These are phyloP conservation scores for Tolypeutes matacus DNA, from an alignment of 2,797 vertebrate species.

Conservation along the genomic window DNA sequence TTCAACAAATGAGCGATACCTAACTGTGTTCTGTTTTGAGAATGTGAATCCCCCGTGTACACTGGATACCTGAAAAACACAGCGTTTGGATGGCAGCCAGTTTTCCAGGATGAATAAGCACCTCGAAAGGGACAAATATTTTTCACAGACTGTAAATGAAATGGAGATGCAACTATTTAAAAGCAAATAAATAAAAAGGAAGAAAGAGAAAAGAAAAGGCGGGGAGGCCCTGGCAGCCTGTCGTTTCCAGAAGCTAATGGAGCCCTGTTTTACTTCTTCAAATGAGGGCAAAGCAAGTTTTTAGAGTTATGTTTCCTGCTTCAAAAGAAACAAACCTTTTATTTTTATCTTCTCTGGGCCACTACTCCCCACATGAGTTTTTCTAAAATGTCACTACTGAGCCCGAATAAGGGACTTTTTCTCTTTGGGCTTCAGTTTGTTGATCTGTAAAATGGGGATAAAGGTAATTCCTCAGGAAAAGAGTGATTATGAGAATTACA, in stretches of 20 bases:
- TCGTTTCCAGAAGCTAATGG: not conserved
- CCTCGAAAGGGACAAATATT: slow-evolving; percentile 83
- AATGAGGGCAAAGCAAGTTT: slow-evolving; percentile 49
- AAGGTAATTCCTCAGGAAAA: not conserved
- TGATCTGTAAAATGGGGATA: not conserved
- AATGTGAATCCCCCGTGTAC: slow-evolving; percentile 76
- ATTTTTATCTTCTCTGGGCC: not conserved
- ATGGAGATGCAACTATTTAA: slow-evolving; percentile 76
- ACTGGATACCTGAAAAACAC: slow-evolving; percentile 81
- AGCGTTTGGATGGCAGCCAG: slow-evolving; percentile 85
- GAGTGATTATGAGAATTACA: not conserved
- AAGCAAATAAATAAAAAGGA: slow-evolving; percentile 39
- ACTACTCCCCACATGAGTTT: accelerated
- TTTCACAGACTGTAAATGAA: slow-evolving; percentile 81
- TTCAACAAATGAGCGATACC: slow-evolving; percentile 56
- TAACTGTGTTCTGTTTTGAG: slow-evolving; percentile 66
- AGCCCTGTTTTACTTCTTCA: slow-evolving; percentile 83
- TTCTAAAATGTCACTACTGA: not conserved
- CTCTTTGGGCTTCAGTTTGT: not conserved
- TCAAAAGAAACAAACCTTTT: not conserved
- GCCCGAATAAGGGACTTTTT: not conserved
- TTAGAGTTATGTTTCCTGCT: not conserved
- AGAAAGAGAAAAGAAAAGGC: slow-evolving; percentile 58
- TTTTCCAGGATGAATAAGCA: slow-evolving; percentile 85
- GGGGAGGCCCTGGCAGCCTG: not conserved